These are phyloP conservation scores for Apodemus agrarius DNA, from an alignment of 2,797 vertebrate species.

Conservation along the genomic window DNA sequence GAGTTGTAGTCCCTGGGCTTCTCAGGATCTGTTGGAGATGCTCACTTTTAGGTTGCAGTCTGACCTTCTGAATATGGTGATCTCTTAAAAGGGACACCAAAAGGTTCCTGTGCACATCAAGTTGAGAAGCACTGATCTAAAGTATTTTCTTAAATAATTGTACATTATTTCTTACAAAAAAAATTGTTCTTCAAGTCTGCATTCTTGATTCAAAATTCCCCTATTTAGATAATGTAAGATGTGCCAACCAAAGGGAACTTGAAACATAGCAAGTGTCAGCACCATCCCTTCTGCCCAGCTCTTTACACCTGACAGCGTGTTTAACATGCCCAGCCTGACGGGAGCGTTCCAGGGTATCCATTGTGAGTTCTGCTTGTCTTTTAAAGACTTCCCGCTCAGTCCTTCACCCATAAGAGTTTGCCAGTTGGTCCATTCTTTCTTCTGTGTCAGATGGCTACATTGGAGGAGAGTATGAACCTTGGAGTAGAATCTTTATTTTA, in stretches of 20 bases:
- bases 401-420: neutral
- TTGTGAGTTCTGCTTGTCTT: neutral
- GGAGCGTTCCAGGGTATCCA: neutral
- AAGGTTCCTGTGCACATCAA: neutral
- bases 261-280: constrained; percentile 3
- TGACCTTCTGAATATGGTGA: neutral
- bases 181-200: constrained; percentile 36
- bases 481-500: neutral
- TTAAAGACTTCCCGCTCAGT: neutral
- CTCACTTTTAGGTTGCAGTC: neutral
- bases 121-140: constrained; percentile 36
- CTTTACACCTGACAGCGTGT: neutral
- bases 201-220: neutral
- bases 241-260: neutral
- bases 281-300: neutral
- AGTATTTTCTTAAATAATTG: constrained; percentile 58
- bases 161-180: constrained; percentile 31
- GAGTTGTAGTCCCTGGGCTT: neutral
- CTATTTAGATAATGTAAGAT: neutral
- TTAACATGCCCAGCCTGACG: neutral
- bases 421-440: neutral
- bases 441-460: neutral
- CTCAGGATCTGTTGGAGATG: neutral
- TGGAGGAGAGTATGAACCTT: neutral
- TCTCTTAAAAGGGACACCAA: neutral